A percentile compares a stretch with the other conserved stretches of the same genome.
These are phyloP conservation scores for Isaurus tuberculatus DNA, from an alignment of 92 coral and sea anemone genomes.

Conservation along the genomic window DNA sequence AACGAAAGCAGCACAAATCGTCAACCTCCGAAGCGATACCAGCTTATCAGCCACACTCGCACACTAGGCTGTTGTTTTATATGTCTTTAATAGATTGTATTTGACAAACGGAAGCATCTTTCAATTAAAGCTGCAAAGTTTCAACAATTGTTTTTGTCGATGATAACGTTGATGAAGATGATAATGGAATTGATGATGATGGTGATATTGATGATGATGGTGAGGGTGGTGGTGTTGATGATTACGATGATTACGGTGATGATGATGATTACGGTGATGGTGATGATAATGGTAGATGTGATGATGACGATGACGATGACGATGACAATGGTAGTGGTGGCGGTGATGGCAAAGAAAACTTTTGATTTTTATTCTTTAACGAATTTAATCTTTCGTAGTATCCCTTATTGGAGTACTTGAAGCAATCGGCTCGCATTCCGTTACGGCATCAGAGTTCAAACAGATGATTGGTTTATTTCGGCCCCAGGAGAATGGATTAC, in stretches of 20 bases:
- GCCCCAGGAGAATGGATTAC: slow-evolving; percentile 77
- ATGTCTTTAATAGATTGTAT: background rate
- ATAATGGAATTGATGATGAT: too few species aligned
- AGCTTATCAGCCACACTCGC: too few species aligned
- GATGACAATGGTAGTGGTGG: background rate
- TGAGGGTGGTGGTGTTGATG: too few species aligned
- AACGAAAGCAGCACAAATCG: too few species aligned
- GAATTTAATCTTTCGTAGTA: slow-evolving; percentile 52
- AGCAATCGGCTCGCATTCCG: slow-evolving; percentile 90
- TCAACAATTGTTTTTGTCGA: background rate
- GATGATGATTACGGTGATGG: background rate
- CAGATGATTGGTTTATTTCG: slow-evolving; percentile 84
- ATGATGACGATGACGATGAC: background rate
- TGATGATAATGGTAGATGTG: background rate
- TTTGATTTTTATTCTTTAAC: background rate
- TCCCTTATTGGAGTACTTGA: slow-evolving; percentile 85
- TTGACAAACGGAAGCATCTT: background rate
- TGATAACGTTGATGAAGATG: background rate
- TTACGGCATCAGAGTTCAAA: slow-evolving; percentile 86
- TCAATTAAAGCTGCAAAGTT: background rate
- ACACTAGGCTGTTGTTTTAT: too few species aligned
- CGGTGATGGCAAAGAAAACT: too few species aligned
- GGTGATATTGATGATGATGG: background rate
- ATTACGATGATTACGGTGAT: background rate
- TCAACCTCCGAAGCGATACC: too few species aligned